Evolutionary conservation across 2,888 invertebrate species (phyloP).

Genomic region (Druceiella hillmani): DNA sequence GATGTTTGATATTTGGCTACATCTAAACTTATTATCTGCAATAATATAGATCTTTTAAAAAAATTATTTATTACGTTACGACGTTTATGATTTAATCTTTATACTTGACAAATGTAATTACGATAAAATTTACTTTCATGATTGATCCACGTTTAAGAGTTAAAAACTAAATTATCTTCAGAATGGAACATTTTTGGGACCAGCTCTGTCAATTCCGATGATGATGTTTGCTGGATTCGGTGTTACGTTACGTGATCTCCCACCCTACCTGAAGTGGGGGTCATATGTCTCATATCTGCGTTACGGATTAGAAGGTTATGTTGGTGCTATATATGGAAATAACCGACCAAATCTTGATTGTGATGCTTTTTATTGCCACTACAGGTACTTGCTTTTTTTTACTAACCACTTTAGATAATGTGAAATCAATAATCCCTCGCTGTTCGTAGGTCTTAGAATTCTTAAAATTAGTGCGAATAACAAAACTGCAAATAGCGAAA

Average conservation of each 20-base stretch:
- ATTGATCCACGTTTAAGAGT: not conserved
- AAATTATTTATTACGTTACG: too few relatives aligned
- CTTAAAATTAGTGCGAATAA: too few relatives aligned
- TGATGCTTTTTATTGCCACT: constrained; percentile 73
- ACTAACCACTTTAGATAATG: constrained; percentile 7
- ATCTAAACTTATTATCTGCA: too few relatives aligned
- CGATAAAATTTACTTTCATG: not conserved
- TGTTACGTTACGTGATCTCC: constrained; percentile 82
- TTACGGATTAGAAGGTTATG: constrained; percentile 85
- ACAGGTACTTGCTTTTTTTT: constrained; percentile 51
- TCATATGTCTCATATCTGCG: constrained; percentile 87
- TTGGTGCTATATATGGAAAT: constrained; percentile 79
- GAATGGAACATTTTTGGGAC: constrained; percentile 95
- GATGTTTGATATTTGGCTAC: too few relatives aligned
- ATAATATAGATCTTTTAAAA: too few relatives aligned
- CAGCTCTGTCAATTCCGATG: constrained; percentile 86
- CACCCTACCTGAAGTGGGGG: constrained; percentile 83
- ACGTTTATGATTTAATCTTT: too few relatives aligned
- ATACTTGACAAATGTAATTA: too few relatives aligned
- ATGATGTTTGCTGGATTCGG: constrained; percentile 98
- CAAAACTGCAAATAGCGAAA: too few relatives aligned
- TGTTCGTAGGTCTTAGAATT: too few relatives aligned
- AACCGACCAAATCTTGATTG: constrained; percentile 73
- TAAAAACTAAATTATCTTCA: constrained; percentile 32
- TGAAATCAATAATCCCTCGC: not conserved